phyloP scores from a whole-genome alignment of 1,140 invertebrate genomes.

The Proctacanthus coquilletti region DNA sequence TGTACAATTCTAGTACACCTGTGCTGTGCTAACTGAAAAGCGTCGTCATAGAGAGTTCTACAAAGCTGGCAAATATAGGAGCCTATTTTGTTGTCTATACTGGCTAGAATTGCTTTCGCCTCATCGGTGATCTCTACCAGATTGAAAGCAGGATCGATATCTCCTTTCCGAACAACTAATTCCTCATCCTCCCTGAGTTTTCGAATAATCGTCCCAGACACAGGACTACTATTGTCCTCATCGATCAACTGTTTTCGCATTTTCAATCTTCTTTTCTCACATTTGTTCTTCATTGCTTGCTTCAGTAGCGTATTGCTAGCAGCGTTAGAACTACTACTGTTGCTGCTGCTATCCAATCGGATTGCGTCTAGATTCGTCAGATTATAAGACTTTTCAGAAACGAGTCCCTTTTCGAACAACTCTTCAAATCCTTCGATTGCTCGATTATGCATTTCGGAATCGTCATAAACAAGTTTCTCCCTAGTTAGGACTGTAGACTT shows the following conservation, averaged over 20 bases:
- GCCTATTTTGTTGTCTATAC: slow-evolving; percentile 93
- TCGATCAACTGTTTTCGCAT: slow-evolving; percentile 67
- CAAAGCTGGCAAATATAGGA: slow-evolving; percentile 92
- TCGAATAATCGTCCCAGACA: slow-evolving; percentile 90
- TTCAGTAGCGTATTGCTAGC: no score
- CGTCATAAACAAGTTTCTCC: slow-evolving; percentile 22
- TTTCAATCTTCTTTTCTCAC: slow-evolving; percentile 40
- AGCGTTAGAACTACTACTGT: no score
- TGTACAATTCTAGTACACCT: slow-evolving; percentile 93
- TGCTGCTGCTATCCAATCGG: no score
- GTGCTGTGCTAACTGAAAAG: slow-evolving; percentile 92
- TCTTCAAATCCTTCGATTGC: slow-evolving; percentile 23
- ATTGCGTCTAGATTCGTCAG: not conserved
- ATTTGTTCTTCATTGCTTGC: slow-evolving; percentile 11
- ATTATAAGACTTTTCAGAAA: not conserved
- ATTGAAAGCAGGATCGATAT: slow-evolving; percentile 94
- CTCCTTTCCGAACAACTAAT: slow-evolving; percentile 66
- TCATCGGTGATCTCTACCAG: slow-evolving; percentile 94
- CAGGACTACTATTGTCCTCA: slow-evolving; percentile 93
- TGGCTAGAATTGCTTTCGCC: slow-evolving; percentile 80
- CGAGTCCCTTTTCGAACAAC: slow-evolving; percentile 15
- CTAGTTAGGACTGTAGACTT: slow-evolving; percentile 11
- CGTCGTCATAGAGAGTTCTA: slow-evolving; percentile 81
- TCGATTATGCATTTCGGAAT: slow-evolving; percentile 23
- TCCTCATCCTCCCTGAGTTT: slow-evolving; percentile 64